These are phyloP conservation scores for Ectemnius continuus DNA, from an alignment of 2,888 invertebrate genomes.

Conservation along the genomic window DNA sequence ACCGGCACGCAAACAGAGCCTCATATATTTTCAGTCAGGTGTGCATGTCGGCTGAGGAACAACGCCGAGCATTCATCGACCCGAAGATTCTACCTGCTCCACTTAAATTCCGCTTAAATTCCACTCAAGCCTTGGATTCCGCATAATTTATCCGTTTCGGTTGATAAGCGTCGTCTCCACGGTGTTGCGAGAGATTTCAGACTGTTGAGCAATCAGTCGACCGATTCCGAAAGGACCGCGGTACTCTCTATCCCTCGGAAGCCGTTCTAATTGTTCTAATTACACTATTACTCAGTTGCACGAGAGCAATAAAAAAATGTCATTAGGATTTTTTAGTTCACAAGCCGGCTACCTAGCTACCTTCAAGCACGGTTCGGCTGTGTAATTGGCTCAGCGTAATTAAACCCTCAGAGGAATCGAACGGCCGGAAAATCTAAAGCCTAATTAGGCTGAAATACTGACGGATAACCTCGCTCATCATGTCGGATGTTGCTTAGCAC, in stretches of 20 bases:
- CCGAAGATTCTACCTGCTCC: too few relatives aligned
- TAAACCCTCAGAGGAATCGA: slow-evolving; percentile 28
- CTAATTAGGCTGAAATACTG: slow-evolving; percentile 23
- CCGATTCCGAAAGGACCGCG: too few relatives aligned
- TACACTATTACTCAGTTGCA: slow-evolving; percentile 44
- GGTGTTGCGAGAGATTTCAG: not conserved
- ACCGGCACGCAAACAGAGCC: too few relatives aligned
- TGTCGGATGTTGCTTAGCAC: not conserved
- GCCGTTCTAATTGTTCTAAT: slow-evolving; percentile 43
- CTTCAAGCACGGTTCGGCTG: too few relatives aligned
- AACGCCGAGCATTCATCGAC: too few relatives aligned
- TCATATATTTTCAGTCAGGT: too few relatives aligned
- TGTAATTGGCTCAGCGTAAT: slow-evolving; percentile 42
- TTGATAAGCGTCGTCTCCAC: too few relatives aligned
- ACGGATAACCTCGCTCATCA: not conserved
- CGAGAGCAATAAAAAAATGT: not conserved
- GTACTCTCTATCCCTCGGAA: not conserved
- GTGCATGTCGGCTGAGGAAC: too few relatives aligned
- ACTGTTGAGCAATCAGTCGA: not conserved
- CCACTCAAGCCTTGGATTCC: too few relatives aligned
- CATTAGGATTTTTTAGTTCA: slow-evolving; percentile 9
- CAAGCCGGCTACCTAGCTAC: not conserved
- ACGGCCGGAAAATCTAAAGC: slow-evolving; percentile 24
- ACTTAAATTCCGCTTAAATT: too few relatives aligned
- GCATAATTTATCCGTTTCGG: too few relatives aligned